Evolutionary conservation across 1,140 invertebrate species (phyloP), one percentile per base, ranked within the genome.

Genomic region (Halictus rubicundus): DNA sequence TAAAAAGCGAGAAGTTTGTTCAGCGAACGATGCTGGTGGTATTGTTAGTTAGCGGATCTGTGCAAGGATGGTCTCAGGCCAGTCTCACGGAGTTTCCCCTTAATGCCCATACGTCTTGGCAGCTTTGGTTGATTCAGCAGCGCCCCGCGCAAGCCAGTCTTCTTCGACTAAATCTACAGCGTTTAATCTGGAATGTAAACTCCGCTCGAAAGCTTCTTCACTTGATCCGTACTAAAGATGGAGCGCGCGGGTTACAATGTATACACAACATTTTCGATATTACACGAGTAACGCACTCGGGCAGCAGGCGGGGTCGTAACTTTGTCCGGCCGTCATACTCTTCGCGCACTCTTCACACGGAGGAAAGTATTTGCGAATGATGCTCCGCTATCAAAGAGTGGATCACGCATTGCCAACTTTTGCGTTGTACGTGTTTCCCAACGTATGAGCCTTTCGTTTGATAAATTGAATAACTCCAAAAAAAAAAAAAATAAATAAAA

Each of bases 31-130:
- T 46, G 42, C 42, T 14, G 2, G 76, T 75, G 74, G 64, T 68
- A 77, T 87, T 78, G 77, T 68, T 25, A 59, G 66, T 63, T 82
- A 70, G 80, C 63, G 72, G 75, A 89, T 90, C 90, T 88, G 86
- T 83, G 75, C 72, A 16, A 54, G 80, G 85, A 88, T 88, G 83
- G 85, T 80, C 78, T 84, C 82, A 77, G 61, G 76, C 78, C 81
- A 84, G 78, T 87, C 83, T 78, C 83, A 85, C 75, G 52, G 72
- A 77, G 66, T 73, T 69, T 68, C 76, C 76, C 68, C 78, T 73
- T 89, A 89, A 89, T 86, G 84, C 80, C 64, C 60, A 64, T 80
- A 81, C 81, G 82, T 83, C 78, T 80, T 57, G 32, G 63, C 66
- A 68, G 77, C 71, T 73, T 79, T 57, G 71, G 63, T 65, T 46